Base-by-base conservation (phyloP, 2,888 invertebrate species). In the Omphaloscelis lunosa region DNA sequence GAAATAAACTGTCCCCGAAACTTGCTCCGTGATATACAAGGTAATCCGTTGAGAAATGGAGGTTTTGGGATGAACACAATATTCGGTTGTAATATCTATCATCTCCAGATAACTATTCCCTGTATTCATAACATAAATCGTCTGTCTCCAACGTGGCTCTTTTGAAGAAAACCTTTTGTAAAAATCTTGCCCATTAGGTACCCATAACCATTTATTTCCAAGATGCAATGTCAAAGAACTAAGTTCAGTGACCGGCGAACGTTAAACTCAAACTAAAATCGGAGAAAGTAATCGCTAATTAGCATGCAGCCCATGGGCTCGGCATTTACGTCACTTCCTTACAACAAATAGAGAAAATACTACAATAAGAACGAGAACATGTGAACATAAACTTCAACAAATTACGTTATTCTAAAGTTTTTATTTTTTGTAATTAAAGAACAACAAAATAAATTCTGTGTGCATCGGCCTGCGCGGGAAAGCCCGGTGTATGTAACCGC, bases 251-350 rank as follows among this genome's bases (percentile, higher is more conserved):
- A 80, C 83, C 82, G 67, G 29, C 59, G 56, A 84, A 69, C 86
- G 83, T 77, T 70, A 82, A 74, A 85, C 76, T 51, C 77, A 73
- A 51, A 86, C 86, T 75, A 84, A 86, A 89, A 90, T 86, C 86
- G 86, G 93, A 91, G 94, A 94, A 94, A 94, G 94, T 92, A 87
- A 90, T 89, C 80, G 72, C 78, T 89, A 91, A 94, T 94, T 93
- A 93, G 89, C 92, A 93, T 93, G 90, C 91, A 86, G 86, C 83
- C 89, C 86, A 90, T 91, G 90, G 88, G 82, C 87, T 86, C 84
- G 82, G 83, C 81, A 48, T 81, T 92, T 93, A 90, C 92, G 89
- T 93, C 91, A 94, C 80, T 88, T 88, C 88, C 88, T 82, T 79
- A 86, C 77, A 85, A 83, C 74, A 83, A 87, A 82, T 75, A 82